Percentiles rank a stretch among this genome's conserved stretches.
Conservation (phyloP, 2,113 vertebrate species). For the Oenanthe melanoleuca region DNA sequence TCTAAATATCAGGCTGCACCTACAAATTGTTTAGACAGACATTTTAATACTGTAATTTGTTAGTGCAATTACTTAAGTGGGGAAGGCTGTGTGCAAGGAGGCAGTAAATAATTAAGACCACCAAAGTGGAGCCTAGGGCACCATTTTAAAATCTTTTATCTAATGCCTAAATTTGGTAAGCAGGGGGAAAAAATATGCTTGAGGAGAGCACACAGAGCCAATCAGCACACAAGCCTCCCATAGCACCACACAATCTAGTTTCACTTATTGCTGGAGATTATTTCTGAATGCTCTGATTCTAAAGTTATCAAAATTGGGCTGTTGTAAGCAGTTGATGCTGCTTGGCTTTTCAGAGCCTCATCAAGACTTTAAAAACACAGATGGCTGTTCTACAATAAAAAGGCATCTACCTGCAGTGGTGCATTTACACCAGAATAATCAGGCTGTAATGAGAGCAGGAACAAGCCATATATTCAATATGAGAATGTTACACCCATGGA, state of each 20-base stretch:
- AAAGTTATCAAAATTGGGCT: constrained; percentile 54
- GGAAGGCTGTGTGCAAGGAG: constrained; percentile 24
- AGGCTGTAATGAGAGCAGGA: constrained; percentile 16
- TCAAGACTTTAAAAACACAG: constrained; percentile 65
- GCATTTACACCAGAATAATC: constrained; percentile 35
- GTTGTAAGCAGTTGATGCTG: constrained; percentile 28
- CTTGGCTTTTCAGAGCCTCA: constrained; percentile 60
- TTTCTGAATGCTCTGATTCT: constrained; percentile 42
- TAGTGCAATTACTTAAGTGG: constrained; percentile 47
- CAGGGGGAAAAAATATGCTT: not conserved
- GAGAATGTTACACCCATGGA: not conserved
- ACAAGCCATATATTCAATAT: not conserved
- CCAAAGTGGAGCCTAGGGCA: constrained; percentile 37
- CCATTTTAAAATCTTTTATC: constrained; percentile 18
- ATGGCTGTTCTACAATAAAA: constrained; percentile 59
- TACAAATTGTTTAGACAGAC: constrained; percentile 47
- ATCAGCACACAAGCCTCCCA: not conserved
- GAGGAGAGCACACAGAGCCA: not conserved
- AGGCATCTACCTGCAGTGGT: constrained; percentile 49
- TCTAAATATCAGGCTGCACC: constrained; percentile 43
- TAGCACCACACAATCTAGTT: not conserved
- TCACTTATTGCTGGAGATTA: constrained; percentile 45
- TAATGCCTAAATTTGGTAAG: constrained; percentile 26
- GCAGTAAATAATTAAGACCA: constrained; percentile 60
- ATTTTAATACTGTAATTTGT: constrained; percentile 54